phyloP scores from a whole-genome alignment of 2,113 vertebrate genomes.

The Neogobius melanostomus region DNA sequence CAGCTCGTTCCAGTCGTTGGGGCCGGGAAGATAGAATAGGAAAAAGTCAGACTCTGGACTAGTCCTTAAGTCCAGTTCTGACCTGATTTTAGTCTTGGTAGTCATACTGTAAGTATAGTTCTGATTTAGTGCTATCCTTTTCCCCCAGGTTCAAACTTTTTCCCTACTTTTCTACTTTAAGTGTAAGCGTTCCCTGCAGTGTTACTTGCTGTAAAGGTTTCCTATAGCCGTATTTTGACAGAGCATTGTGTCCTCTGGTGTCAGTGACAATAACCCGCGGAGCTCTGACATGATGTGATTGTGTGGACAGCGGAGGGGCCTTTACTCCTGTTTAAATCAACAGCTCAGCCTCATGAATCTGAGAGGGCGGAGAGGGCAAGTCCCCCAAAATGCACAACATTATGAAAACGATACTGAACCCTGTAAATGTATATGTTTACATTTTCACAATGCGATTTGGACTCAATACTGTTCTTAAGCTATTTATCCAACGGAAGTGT shows the following conservation, averaged over 20 bases:
- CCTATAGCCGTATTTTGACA: conserved; percentile 27
- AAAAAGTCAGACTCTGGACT: neutral
- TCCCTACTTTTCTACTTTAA: too few species aligned
- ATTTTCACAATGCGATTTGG: too few species aligned
- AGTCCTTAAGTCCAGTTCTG: neutral
- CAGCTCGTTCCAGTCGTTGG: too few species aligned
- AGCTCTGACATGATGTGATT: conserved; percentile 71
- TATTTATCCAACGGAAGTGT: too few species aligned
- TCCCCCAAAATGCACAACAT: conserved; percentile 17
- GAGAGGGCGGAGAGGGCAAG: conserved; percentile 51
- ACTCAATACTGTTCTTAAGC: too few species aligned
- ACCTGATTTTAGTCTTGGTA: neutral
- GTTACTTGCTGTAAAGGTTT: too few species aligned
- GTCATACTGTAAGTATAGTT: neutral
- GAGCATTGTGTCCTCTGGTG: conserved; percentile 34
- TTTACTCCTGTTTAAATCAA: conserved; percentile 77
- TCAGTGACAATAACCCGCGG: conserved; percentile 52
- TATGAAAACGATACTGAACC: too few species aligned
- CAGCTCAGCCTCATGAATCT: conserved; percentile 70
- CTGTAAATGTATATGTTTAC: too few species aligned
- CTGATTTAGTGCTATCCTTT: too few species aligned
- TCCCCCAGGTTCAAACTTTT: too few species aligned
- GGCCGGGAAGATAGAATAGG: too few species aligned
- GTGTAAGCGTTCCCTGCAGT: too few species aligned
- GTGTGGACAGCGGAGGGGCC: conserved; percentile 47